These are phyloP conservation scores for Drosophila seclusa DNA, from an alignment of 2,888 invertebrate species.

Conservation along the genomic window DNA sequence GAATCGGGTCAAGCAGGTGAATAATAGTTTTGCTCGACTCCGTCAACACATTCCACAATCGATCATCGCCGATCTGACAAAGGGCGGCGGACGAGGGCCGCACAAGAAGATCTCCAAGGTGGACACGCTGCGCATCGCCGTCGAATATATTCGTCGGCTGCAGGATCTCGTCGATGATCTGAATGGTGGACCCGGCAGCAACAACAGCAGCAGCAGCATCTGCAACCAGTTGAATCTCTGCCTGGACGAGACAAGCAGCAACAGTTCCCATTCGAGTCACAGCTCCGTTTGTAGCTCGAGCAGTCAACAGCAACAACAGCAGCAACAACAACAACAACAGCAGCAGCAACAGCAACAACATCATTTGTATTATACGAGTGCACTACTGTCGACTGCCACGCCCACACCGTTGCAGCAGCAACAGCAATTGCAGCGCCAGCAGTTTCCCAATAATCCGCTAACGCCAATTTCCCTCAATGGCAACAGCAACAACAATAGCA, in stretches of 20 bases:
- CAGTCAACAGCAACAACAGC: constrained; percentile 18
- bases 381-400: constrained; percentile 27
- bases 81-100: constrained; percentile 89
- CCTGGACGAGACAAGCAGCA: constrained; percentile 55
- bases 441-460: constrained; percentile 70
- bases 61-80: constrained; percentile 89
- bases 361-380: constrained; percentile 48
- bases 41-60: constrained; percentile 94
- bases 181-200: constrained; percentile 64
- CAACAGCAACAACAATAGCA: constrained; percentile 50
- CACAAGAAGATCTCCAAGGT: constrained; percentile 95
- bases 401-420: constrained; percentile 63
- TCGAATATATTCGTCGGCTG: constrained; percentile 94
- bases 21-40: constrained; percentile 96
- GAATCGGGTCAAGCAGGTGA: constrained; percentile 97
- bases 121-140: constrained; percentile 94
- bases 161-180: constrained; percentile 88
- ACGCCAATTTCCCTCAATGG: constrained; percentile 73
- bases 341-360: constrained; percentile 1
- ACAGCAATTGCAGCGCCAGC: constrained; percentile 65
- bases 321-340: not conserved
- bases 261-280: constrained; percentile 44
- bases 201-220: constrained; percentile 56
- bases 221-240: constrained; percentile 62
- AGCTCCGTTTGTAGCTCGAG: constrained; percentile 19